Conservation (phyloP, 1,140 invertebrate genomes). For the Heliothis subflexa region DNA sequence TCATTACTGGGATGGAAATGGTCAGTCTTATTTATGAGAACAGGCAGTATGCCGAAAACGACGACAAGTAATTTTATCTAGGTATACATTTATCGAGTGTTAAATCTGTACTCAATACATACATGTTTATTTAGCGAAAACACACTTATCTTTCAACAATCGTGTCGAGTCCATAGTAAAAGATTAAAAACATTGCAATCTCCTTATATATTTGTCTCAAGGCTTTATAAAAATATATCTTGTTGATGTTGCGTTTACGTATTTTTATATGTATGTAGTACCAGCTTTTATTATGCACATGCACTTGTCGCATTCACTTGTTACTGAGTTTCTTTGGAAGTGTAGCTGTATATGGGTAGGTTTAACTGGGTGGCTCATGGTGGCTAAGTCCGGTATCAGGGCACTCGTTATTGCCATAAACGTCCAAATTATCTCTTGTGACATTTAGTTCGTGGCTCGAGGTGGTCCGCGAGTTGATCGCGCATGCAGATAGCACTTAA, state of each 20-base stretch:
- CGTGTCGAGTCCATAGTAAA: not conserved
- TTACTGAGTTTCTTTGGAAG: conserved; percentile 8
- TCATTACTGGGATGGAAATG: too few relatives aligned
- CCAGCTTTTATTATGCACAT: not conserved
- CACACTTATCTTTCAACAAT: conserved; percentile 6
- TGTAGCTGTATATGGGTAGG: conserved; percentile 6
- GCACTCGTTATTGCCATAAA: conserved; percentile 40
- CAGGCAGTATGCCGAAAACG: too few relatives aligned
- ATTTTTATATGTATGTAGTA: conserved; percentile 3
- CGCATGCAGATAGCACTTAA: conserved; percentile 20
- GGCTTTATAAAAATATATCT: conserved; percentile 23
- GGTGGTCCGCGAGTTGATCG: not conserved
- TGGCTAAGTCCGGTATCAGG: conserved; percentile 17
- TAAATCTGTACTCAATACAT: conserved; percentile 11
- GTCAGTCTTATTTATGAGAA: too few relatives aligned
- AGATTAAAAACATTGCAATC: conserved; percentile 20
- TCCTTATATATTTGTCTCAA: conserved; percentile 13
- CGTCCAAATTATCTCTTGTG: conserved; percentile 45
- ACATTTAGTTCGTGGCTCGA: conserved; percentile 39
- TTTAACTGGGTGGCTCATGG: not conserved
- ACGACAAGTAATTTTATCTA: not conserved
- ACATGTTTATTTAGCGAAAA: conserved; percentile 3
- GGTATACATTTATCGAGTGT: not conserved
- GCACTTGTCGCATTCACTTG: conserved; percentile 29
- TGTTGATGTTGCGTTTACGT: conserved; percentile 11